Conservation (phyloP, 2,113 vertebrate genomes). For the Saguinus imperator region DNA sequence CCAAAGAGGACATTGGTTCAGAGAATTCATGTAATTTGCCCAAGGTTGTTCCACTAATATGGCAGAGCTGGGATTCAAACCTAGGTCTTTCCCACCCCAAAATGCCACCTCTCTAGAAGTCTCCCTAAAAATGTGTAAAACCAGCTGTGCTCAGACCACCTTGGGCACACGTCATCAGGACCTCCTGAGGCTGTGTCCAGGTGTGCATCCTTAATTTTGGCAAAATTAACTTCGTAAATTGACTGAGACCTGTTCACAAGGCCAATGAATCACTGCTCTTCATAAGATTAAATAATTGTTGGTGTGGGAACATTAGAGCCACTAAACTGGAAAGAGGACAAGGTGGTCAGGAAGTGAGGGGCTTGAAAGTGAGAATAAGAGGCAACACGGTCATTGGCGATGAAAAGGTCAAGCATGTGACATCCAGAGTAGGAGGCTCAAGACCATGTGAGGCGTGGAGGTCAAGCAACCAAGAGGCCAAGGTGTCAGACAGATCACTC, state of each 20-base stretch:
- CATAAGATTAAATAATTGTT: not conserved
- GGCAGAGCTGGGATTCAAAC: not conserved
- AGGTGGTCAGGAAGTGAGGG: not conserved
- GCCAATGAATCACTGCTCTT: not conserved
- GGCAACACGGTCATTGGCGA: not conserved
- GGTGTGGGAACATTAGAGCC: not conserved
- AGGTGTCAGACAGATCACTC: not conserved
- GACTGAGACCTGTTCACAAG: not conserved
- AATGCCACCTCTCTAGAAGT: not conserved
- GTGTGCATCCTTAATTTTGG: rapidly evolving
- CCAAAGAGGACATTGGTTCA: not conserved
- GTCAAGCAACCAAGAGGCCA: not conserved
- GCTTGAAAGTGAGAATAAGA: not conserved
- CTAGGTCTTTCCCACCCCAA: not conserved
- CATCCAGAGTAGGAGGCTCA: not conserved
- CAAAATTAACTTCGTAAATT: too few species aligned
- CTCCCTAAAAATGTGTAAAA: too few species aligned
- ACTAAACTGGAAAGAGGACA: not conserved
- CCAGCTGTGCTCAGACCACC: too few species aligned
- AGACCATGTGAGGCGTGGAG: not conserved
- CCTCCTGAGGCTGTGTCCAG: too few species aligned
- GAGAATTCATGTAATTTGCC: not conserved
- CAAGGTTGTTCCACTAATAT: not conserved
- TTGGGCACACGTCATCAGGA: too few species aligned
- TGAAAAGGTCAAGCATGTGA: not conserved